Evolutionary conservation across 2,888 invertebrate species (phyloP).

Genomic region (Margaritifera margaritifera): DNA sequence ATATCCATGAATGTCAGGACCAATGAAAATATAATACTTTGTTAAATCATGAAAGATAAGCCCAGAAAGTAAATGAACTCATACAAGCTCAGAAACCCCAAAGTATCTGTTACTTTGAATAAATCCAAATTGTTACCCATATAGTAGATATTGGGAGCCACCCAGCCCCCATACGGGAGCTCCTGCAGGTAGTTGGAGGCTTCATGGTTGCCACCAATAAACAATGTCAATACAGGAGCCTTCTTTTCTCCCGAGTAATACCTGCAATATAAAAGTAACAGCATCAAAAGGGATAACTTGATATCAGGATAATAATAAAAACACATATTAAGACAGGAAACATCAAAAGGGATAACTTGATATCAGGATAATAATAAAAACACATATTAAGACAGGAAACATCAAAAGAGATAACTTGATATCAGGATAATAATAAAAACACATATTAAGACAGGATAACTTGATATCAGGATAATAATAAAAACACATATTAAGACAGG

Average conservation of each 20-base stretch:
- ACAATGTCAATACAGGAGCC: slow-evolving; percentile 93
- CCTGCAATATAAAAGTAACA: slow-evolving; percentile 77
- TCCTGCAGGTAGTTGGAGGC: slow-evolving; percentile 96
- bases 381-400: background rate
- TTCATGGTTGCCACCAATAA: slow-evolving; percentile 99
- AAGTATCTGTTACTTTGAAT: too few species aligned
- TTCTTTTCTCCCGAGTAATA: slow-evolving; percentile 93
- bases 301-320: background rate
- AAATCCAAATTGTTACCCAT: slow-evolving; percentile 76
- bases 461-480: background rate
- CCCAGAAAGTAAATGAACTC: too few species aligned
- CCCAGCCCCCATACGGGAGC: slow-evolving; percentile 98
- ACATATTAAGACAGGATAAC: background rate
- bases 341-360: too few species aligned
- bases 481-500: background rate
- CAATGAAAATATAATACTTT: too few species aligned
- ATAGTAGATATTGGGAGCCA: slow-evolving; percentile 97
- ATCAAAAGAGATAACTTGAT: too few species aligned
- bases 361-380: background rate
- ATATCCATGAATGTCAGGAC: too few species aligned
- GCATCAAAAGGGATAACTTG: too few species aligned
- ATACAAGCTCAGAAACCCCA: too few species aligned
- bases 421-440: background rate
- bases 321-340: background rate
- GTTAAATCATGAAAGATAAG: too few species aligned